Evolutionary conservation across 2,113 vertebrate genomes (phyloP), one percentile per base, ranked within the genome.

Genomic region (Larimichthys crocea): DNA sequence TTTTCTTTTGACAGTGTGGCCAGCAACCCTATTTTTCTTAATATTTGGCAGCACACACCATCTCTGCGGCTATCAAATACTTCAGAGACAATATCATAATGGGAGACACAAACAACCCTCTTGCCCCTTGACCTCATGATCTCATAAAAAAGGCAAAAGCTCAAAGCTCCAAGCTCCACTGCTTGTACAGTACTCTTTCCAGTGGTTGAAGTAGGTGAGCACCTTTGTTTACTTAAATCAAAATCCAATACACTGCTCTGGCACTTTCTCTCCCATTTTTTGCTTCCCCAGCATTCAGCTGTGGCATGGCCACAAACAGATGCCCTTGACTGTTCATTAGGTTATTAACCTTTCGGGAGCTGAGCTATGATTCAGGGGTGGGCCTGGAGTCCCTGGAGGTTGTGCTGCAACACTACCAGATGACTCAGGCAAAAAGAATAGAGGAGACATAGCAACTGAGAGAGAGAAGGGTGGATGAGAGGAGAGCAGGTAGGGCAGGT

Each of bases 321-420:
- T 90, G 87, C 87, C 93, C 92, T 92, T 94, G 93, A 94, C 92
- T 94, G 91, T 94, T 91, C 85, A 74, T 91, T 86, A 88, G 88
- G 88, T 91, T 94, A 93, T 95, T 94, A 94, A 93, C 92, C 93
- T 94, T 94, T 94, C n/a, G 70, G 84, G 87, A 90, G 79, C 85
- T 83, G 79, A 82, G 76, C 79, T 84, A 77, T 86, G 92, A 92
- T 88, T 89, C 82, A 88, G 80, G 65, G 74, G 82, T 86, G 86
- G 83, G 55, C 20, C 76, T 22, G 19, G 49, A 79, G 53, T 83
- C 84, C 80, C 85, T 22, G 55, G 67, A 82, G 88, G 85, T 71
- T 46, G 48, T 2, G 59, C 55, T 46, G 22, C 50, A 79, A 74
- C 53, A 46, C 63, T 75, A 70, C 77, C 70, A 75, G 65, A 87